Evolutionary conservation across 2,888 invertebrate genomes (phyloP), one percentile per base, ranked within the genome.

Genomic region (Pinctada fucata): DNA sequence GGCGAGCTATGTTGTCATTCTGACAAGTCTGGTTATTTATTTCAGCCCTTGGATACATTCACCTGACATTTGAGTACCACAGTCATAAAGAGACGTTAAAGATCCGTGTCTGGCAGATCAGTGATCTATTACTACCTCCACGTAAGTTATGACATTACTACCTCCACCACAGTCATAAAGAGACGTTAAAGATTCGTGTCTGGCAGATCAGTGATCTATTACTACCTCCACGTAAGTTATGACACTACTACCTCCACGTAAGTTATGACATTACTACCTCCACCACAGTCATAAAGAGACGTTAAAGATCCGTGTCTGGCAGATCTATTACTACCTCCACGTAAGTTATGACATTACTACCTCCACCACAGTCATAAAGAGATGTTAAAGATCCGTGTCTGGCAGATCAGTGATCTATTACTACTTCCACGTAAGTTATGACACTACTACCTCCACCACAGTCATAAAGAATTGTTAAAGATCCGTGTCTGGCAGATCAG

Each of bases 41-140:
- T 86, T 66, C 87, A 91, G 91, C 82, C 10, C 82, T 91, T 70
- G 91, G 91, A 3, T 83, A 87, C 70, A 78, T 91, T 3, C 89
- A 90, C 63, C 76, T 91, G 81, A 90, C 91, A 4, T 91, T 91
- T 83, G 91, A 91, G 76, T 90, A 90, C 81, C 89, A 91, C 80
- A 78, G 86, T 4, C 84, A 86, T 69, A 90, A 88, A 78, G 80
- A 74, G 8, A 83, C 84, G 1, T 71, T 91, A 74, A 91, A 90
- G 78, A 85, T 91, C 49, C 79, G 90, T 51, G 86, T 90, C 6
- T 91, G 90, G 91, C 89, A 90, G 79, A 73, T 91, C 48, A 83
- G 83, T 48, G 90, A 91, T 72, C 82, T 91, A 4, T 84, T 91
- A 16, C 81, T 91, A n/a, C 91, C 91, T 10, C 90, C 90, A 75